A percentile compares a stretch with the other conserved stretches of the same genome.
Evolutionary conservation across 1,140 invertebrate species (phyloP).

Genomic region (Lepidostoma basale): DNA sequence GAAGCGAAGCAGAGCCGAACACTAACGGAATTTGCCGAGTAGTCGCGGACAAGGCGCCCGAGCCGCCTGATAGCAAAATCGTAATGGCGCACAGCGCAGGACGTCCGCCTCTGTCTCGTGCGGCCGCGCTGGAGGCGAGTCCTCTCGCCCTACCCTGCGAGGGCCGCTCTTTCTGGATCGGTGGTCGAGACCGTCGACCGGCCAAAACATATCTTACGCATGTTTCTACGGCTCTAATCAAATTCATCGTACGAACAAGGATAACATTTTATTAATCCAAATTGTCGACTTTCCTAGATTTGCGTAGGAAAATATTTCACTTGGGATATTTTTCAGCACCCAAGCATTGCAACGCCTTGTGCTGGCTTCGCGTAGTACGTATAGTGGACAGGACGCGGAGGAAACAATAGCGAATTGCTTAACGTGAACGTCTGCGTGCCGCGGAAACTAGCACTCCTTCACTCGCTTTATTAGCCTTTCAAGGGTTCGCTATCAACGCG

Average conservation of each 20-base stretch:
- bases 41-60: not conserved
- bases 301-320: no score
- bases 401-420: not conserved
- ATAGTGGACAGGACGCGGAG: not conserved
- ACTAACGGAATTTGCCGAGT: conserved; percentile 14
- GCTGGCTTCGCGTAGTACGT: not conserved
- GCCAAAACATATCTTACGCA: no score
- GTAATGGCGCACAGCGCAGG: not conserved
- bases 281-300: no score
- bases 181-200: no score
- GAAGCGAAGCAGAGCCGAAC: conserved; percentile 18
- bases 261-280: no score
- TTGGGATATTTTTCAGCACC: not conserved
- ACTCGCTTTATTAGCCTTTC: no score
- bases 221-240: no score
- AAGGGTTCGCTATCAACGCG: no score
- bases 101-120: not conserved
- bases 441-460: no score
- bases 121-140: not conserved
- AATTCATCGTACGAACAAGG: no score
- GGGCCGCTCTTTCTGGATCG: no score
- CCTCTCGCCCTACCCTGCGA: not conserved
- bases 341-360: not conserved
- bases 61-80: not conserved
- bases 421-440: no score